Base-by-base conservation (phyloP, 2,888 invertebrate species). In the Agapetus fuscipes region DNA sequence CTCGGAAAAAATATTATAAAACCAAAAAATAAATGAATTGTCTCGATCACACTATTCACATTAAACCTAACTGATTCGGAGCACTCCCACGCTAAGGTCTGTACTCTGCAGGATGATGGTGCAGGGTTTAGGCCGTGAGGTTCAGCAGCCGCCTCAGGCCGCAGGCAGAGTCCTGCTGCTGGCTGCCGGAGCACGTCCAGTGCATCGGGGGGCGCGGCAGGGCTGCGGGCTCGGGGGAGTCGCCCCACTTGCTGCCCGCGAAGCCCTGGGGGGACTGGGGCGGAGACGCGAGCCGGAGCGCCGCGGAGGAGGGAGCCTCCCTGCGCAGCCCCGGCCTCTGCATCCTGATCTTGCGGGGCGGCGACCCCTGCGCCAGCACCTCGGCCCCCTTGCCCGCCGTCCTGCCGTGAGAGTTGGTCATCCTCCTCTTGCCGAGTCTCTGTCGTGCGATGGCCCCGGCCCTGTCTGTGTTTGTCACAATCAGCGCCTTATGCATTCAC, bases 181-280 rank as follows among this genome's bases (percentile, higher is more conserved):
- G 59, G 30, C 70, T 60, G 49, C 70, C 69, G n/a, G 33, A 13
- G 5, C 33, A n/a, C 33, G 33, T 74, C 87, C 87, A 88, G 62
- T 82, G 83, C 49, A 74, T 73, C 43, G 87, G 87, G 53, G 87
- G 87, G 58, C 79, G 82, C 43, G 87, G 87, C 55, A 87, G 65
- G 48, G 80, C 78, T 52, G 78, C 76, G 30, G 87, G 83, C 41
- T 83, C 76, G 34, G 87, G 87, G 38, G 87, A 81, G 51, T 83
- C 83, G 55, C 83, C 83, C 70, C 85, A 87, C 61, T 85, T 86
- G 58, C 84, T 81, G 56, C 79, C 84, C 49, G 86, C 86, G 59
- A 62, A 66, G 31, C 37, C 37, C 26, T 30, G 12, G 49, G 49
- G 26, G 30, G 29, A 34, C 35, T 15, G 41, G 32, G 20, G 31